Evolutionary conservation across 2,888 invertebrate species (phyloP).

Genomic region (Netelia fuscicornis): DNA sequence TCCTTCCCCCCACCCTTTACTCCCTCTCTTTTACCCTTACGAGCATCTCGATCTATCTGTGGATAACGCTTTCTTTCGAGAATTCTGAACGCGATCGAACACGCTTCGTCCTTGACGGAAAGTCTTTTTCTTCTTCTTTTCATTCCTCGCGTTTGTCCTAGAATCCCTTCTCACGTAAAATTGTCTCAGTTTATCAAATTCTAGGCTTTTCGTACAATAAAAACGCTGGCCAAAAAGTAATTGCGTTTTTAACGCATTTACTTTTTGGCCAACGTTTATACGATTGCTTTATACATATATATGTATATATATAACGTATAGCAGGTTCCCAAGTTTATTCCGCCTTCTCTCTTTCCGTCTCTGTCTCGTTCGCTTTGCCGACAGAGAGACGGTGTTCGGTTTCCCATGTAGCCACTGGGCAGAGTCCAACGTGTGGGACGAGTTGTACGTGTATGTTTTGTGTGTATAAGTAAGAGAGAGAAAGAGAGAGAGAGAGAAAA

Average conservation of each 20-base stretch:
- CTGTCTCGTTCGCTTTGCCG: conserved; percentile 24
- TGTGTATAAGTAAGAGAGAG: conserved; percentile 7
- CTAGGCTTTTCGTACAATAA: not conserved
- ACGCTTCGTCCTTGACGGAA: not conserved
- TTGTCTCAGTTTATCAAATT: conserved; percentile 1
- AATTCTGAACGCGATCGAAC: conserved; percentile 33
- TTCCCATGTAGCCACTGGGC: conserved; percentile 61
- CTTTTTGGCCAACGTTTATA: not conserved
- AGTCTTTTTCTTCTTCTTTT: not conserved
- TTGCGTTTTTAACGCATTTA: too few species aligned
- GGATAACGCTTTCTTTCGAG: conserved; percentile 17
- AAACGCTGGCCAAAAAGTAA: not conserved
- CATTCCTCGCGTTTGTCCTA: not conserved
- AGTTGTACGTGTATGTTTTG: conserved; percentile 11
- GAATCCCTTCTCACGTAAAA: conserved; percentile 11
- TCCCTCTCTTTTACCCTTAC: conserved; percentile 1
- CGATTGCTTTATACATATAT: too few species aligned
- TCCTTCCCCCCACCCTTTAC: not conserved
- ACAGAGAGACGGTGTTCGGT: conserved; percentile 62
- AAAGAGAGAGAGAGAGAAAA: conserved; percentile 14
- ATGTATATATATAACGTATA: not conserved
- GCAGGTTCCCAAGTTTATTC: not conserved
- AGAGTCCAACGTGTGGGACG: conserved; percentile 16
- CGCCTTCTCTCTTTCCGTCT: conserved; percentile 10
- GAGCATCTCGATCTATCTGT: conserved; percentile 32